These are phyloP conservation scores for Xiphorhynchus elegans DNA, from an alignment of 2,113 vertebrate genomes.

Conservation along the genomic window DNA sequence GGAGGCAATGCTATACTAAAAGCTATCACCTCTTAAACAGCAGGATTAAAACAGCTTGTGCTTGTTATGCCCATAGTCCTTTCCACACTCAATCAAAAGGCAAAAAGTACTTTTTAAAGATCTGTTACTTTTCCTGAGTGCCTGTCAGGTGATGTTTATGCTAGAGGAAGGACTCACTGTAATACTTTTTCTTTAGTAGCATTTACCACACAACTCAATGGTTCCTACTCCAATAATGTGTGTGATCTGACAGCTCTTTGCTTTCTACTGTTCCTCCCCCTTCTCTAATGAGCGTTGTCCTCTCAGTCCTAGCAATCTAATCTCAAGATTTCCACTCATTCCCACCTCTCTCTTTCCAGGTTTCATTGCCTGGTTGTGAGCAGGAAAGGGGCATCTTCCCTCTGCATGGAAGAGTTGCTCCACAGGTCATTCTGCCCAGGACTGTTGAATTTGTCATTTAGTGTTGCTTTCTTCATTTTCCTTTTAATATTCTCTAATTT, in stretches of 20 bases:
- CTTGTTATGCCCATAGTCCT: background rate
- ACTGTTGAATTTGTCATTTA: background rate
- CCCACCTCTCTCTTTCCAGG: background rate
- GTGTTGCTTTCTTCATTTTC: background rate
- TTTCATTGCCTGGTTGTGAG: background rate
- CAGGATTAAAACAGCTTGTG: background rate
- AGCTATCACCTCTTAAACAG: background rate
- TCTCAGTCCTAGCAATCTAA: background rate
- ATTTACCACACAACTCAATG: fast-evolving
- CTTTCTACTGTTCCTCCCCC: background rate
- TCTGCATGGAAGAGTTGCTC: background rate
- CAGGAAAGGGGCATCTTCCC: background rate
- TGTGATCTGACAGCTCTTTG: background rate
- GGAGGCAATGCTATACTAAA: background rate
- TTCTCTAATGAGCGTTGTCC: background rate
- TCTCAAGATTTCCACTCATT: background rate
- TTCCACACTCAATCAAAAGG: background rate
- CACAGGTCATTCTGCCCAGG: background rate
- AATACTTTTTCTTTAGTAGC: background rate
- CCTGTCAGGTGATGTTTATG: background rate
- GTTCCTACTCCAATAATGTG: background rate
- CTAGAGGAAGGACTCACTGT: background rate
- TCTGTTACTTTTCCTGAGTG: background rate
- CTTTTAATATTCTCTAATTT: background rate
- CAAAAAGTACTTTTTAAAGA: background rate